phyloP scores from a whole-genome alignment of 2,888 invertebrate genomes.

The Eilema caniola region DNA sequence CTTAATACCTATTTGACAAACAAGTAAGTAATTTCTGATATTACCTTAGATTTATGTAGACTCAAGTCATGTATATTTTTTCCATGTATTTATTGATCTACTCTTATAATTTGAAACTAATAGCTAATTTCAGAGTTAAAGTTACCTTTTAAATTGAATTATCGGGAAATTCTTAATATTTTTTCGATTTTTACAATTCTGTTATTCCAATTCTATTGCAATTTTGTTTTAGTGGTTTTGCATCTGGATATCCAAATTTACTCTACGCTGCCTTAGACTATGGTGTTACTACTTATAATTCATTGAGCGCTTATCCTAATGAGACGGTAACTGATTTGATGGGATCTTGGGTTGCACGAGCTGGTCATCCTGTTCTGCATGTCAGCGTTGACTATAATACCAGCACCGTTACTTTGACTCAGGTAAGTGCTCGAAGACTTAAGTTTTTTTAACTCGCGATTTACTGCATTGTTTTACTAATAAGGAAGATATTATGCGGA shows the following conservation, averaged over 20 bases:
- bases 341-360: slow-evolving; percentile 75
- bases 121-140: not conserved
- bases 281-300: slow-evolving; percentile 60
- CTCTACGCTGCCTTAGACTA: slow-evolving; percentile 79
- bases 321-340: slow-evolving; percentile 67
- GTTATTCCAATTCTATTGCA: not conserved
- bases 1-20: slow-evolving; percentile 69
- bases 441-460: not conserved
- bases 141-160: not conserved
- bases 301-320: slow-evolving; percentile 65
- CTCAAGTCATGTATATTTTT: no score
- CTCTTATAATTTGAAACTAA: no score
- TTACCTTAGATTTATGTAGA: no score
- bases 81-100: no score
- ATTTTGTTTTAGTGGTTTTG: slow-evolving; percentile 63
- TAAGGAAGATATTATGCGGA: not conserved
- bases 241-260: slow-evolving; percentile 78
- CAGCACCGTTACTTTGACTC: slow-evolving; percentile 66
- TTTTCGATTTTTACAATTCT: no score
- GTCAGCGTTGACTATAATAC: slow-evolving; percentile 71
- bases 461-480: not conserved
- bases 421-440: slow-evolving; percentile 60
- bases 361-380: slow-evolving; percentile 75
- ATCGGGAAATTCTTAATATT: no score
- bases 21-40: slow-evolving; percentile 76